phyloP scores from a whole-genome alignment of 2,888 invertebrate genomes.

The Chesias legatella region DNA sequence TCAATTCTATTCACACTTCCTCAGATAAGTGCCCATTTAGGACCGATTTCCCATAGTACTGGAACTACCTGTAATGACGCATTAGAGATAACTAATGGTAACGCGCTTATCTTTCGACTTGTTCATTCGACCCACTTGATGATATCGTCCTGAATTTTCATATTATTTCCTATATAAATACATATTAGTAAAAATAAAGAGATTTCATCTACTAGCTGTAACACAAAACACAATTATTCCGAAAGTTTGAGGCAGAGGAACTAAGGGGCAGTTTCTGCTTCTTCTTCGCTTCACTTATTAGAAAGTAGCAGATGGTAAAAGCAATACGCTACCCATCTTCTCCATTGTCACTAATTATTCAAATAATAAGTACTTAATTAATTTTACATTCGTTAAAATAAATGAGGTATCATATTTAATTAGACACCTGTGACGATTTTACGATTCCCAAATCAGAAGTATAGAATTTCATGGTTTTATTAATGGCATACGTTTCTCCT shows the following conservation, averaged over 20 bases:
- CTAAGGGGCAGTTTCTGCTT: too few relatives aligned
- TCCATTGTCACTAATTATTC: constrained; percentile 11
- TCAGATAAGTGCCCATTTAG: constrained; percentile 25
- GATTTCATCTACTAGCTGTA: too few relatives aligned
- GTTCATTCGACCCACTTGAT: constrained; percentile 47
- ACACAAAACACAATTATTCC: too few relatives aligned
- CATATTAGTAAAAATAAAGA: too few relatives aligned
- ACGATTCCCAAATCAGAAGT: constrained; percentile 21
- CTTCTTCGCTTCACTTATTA: too few relatives aligned
- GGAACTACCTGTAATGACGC: constrained; percentile 50
- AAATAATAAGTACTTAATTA: constrained; percentile 11
- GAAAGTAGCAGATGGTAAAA: too few relatives aligned
- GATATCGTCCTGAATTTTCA: constrained; percentile 48
- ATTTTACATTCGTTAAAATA: constrained; percentile 21
- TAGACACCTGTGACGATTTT: constrained; percentile 30
- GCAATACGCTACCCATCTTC: not conserved
- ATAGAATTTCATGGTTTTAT: constrained; percentile 26
- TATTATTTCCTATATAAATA: too few relatives aligned
- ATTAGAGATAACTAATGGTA: constrained; percentile 47
- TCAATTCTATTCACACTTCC: constrained; percentile 23
- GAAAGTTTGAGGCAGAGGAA: too few relatives aligned
- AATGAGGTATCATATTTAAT: constrained; percentile 27
- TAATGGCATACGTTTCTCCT: constrained; percentile 9
- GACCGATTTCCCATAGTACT: constrained; percentile 40
- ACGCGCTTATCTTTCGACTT: constrained; percentile 48